Evolutionary conservation across 2,888 invertebrate species (phyloP), one percentile per base, ranked within the genome.

Genomic region (Drosophila flavopinicola): DNA sequence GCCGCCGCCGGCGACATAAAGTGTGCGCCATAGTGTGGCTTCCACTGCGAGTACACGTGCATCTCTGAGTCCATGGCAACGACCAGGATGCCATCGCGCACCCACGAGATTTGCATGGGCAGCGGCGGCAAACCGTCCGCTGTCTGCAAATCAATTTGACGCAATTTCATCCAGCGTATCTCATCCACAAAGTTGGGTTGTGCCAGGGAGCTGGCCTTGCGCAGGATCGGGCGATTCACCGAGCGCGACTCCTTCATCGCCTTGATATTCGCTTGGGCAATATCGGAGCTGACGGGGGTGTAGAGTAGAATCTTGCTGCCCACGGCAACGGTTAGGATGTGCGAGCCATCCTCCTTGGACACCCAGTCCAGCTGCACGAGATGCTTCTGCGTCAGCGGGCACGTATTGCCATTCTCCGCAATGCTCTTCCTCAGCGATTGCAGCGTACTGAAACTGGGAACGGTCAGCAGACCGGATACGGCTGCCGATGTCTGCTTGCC

Each of bases 61-160:
- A 99, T 99, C 91, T 99, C 99, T 2, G 98, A 99, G 90, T 99
- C 98, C 99, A 99, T 99, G 1, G 99, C 99, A 1, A 99, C 98
- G 0, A 99, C 98, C 1, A 99, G 92, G 72, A 99, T 97, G 0
- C 99, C 99, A 88, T 99, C 99, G 20, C 99, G 93, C 0, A 99
- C 98, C 99, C 99, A 99, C 1, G 98, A 98, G 83, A 99, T 96
- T 90, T 99, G 98, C 96, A 99, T 99, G 0, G 99, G 99, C 42
- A 99, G 91, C 0, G 99, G 99, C 0, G 98, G 98, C 32, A 99
- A 91, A 0, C 99, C 98, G 88, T 99, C 99, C 0, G 98, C 99
- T 0, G 99, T 98, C 67, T 95, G 94, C 10, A 99, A 90, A 79
- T 97, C 96, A 35, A 99, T 96, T 79, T 97, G 95, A 0, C 98